Evolutionary conservation across 2,888 invertebrate genomes (phyloP).

Genomic region (Lasioglossum calceatum): DNA sequence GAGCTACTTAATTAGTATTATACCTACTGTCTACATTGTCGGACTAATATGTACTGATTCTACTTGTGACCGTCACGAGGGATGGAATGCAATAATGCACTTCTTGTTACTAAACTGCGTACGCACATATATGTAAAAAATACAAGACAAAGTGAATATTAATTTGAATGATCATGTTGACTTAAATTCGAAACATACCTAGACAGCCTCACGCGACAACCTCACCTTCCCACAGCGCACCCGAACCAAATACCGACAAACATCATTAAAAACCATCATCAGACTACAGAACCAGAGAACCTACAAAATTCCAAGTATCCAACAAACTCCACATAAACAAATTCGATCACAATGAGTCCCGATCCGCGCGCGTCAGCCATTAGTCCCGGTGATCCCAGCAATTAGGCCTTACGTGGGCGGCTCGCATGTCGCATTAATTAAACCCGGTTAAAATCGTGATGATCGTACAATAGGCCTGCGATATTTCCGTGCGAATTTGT

Average conservation of each 20-base stretch:
- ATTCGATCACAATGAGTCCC: background rate
- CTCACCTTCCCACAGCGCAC: background rate
- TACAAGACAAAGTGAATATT: background rate
- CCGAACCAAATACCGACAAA: background rate
- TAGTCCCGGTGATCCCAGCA: background rate
- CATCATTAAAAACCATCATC: background rate
- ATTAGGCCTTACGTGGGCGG: background rate
- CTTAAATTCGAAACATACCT: no score
- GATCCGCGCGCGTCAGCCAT: background rate
- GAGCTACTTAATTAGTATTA: background rate
- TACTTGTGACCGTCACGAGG: background rate
- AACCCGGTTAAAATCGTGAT: constrained; percentile 4
- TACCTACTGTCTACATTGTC: background rate
- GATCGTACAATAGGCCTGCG: constrained; percentile 26
- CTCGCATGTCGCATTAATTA: background rate
- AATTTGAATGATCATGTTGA: background rate
- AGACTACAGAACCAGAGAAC: background rate
- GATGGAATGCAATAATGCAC: background rate
- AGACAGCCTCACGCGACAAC: background rate
- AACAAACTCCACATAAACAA: background rate
- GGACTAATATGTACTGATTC: background rate
- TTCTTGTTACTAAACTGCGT: background rate
- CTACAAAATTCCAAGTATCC: background rate
- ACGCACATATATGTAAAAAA: background rate
- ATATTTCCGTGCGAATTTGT: constrained; percentile 31